Conservation (phyloP, 2,888 invertebrate species). For the Neuroscelio doddi region DNA sequence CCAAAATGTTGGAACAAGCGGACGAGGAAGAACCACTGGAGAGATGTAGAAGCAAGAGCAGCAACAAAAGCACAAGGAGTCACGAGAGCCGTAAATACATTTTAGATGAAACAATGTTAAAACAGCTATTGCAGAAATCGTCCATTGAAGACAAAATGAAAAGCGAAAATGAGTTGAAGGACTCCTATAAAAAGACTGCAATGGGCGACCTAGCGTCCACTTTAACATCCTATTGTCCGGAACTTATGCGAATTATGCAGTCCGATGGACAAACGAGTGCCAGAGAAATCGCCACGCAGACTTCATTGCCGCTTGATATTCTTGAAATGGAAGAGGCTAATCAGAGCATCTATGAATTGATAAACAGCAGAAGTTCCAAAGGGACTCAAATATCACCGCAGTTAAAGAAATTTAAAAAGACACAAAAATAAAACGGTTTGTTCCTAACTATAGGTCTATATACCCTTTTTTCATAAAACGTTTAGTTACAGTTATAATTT, state of each 20-base stretch:
- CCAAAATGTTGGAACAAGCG: constrained; percentile 57
- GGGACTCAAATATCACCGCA: constrained; percentile 67
- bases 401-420: constrained; percentile 58
- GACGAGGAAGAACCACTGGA: constrained; percentile 48
- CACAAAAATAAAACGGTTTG: neutral
- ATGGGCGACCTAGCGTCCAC: constrained; percentile 65
- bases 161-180: constrained; percentile 55
- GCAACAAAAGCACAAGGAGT: constrained; percentile 57
- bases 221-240: constrained; percentile 61
- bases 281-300: constrained; percentile 69
- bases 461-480: neutral
- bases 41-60: constrained; percentile 61
- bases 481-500: neutral
- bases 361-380: constrained; percentile 66
- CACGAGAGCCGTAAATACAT: constrained; percentile 62
- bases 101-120: constrained; percentile 61
- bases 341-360: constrained; percentile 68
- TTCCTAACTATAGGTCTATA: neutral
- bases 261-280: constrained; percentile 58
- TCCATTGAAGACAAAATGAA: constrained; percentile 53
- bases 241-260: constrained; percentile 59
- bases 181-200: constrained; percentile 55
- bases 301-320: constrained; percentile 66
- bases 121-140: constrained; percentile 62
- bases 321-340: constrained; percentile 70